Conservation (phyloP, 2,888 invertebrate genomes). For the Drosophila kanekoi region DNA sequence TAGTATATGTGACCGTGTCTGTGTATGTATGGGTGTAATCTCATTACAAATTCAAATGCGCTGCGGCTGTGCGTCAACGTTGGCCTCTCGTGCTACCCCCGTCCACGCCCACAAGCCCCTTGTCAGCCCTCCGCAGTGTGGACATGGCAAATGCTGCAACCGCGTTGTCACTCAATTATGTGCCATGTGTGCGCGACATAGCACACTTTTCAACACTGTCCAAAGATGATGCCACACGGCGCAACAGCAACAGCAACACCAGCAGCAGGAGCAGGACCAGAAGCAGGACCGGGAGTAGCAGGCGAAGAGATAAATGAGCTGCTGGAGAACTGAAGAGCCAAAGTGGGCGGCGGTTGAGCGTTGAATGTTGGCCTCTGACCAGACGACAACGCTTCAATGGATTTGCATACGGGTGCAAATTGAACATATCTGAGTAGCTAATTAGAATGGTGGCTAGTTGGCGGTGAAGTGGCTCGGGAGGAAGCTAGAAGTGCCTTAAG, state of each 20-base stretch:
- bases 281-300: background rate
- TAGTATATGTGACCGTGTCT: constrained; percentile 4
- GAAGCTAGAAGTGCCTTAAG: background rate
- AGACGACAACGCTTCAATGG: constrained; percentile 17
- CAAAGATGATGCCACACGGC: constrained; percentile 39
- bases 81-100: constrained; percentile 22
- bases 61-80: constrained; percentile 44
- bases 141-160: constrained; percentile 70
- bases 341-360: constrained; percentile 1
- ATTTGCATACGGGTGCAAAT: constrained; percentile 25
- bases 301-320: constrained; percentile 17
- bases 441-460: constrained; percentile 1
- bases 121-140: constrained; percentile 21
- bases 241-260: constrained; percentile 7
- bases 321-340: constrained; percentile 2
- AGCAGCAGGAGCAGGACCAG: background rate
- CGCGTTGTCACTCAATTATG: constrained; percentile 81
- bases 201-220: constrained; percentile 76
- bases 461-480: too few species aligned
- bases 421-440: constrained; percentile 19
- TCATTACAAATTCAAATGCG: constrained; percentile 80
- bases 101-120: constrained; percentile 6
- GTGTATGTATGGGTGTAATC: constrained; percentile 61
- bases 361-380: constrained; percentile 17
- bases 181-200: constrained; percentile 70